Conservation (phyloP, 2,888 invertebrate species). For the Drosophila demipolita region DNA sequence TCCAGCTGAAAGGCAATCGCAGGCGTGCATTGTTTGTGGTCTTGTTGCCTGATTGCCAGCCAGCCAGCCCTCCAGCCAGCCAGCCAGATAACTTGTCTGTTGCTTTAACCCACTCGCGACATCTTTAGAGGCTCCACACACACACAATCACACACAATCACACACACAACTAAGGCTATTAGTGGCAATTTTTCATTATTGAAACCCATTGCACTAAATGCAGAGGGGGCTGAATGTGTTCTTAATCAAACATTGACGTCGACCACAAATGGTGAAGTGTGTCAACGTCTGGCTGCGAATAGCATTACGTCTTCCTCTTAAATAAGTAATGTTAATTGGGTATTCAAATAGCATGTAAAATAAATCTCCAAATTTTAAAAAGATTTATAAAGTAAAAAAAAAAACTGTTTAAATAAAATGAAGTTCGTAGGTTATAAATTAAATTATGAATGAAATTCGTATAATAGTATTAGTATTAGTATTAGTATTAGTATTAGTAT, state of each 20-base stretch:
- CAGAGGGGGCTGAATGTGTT: conserved; percentile 11
- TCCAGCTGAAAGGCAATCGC: conserved; percentile 54
- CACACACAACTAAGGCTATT: conserved; percentile 39
- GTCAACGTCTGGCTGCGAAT: conserved; percentile 28
- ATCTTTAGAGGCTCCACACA: conserved; percentile 7
- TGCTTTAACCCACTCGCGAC: conserved; percentile 46
- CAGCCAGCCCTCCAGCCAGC: not conserved
- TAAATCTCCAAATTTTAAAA: too few relatives aligned
- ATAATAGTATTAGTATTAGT: too few relatives aligned
- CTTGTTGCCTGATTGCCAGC: conserved; percentile 15
- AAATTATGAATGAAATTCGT: too few relatives aligned
- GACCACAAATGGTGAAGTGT: conserved; percentile 34
- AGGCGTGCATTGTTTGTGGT: conserved; percentile 41
- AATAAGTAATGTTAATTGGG: conserved; percentile 52
- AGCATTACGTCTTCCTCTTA: not conserved
- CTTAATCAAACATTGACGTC: conserved; percentile 63
- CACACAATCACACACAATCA: conserved; percentile 5
- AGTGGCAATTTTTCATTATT: conserved; percentile 57
- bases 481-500: too few relatives aligned
- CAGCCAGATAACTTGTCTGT: conserved; percentile 22
- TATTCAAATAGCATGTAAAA: too few relatives aligned
- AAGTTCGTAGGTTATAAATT: too few relatives aligned
- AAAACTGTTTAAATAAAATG: too few relatives aligned
- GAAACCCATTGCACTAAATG: conserved; percentile 16
- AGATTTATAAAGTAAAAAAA: too few relatives aligned